Conservation (phyloP, 2,888 invertebrate species). For the Scrobipalpa costella region DNA sequence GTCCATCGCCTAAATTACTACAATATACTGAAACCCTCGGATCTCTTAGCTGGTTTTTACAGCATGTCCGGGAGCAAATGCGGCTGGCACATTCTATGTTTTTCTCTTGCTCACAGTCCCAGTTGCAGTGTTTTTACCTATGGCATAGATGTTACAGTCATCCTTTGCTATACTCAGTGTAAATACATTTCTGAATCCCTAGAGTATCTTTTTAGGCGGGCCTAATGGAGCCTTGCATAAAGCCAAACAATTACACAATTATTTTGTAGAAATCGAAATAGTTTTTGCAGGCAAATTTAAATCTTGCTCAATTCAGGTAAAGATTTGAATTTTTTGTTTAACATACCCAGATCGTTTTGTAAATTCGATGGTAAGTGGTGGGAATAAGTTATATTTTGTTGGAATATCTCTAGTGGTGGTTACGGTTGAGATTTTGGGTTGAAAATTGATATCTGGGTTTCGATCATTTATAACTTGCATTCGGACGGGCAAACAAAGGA, state of each 20-base stretch:
- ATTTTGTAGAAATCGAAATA: constrained; percentile 42
- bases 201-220: background rate
- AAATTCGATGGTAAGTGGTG: constrained; percentile 21
- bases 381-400: constrained; percentile 38
- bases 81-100: no score
- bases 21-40: no score
- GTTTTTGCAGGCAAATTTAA: constrained; percentile 50
- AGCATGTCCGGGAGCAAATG: no score
- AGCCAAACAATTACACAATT: constrained; percentile 36
- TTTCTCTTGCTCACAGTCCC: no score
- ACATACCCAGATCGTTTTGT: constrained; percentile 10
- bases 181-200: background rate
- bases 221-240: constrained; percentile 19
- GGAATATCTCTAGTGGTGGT: constrained; percentile 31
- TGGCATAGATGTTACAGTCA: background rate
- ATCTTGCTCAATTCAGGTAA: constrained; percentile 62
- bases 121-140: no score
- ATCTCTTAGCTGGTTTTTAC: no score
- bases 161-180: background rate
- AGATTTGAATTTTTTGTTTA: constrained; percentile 45
- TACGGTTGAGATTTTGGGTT: constrained; percentile 42
- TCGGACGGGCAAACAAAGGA: constrained; percentile 75
- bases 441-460: constrained; percentile 73
- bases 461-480: constrained; percentile 78
- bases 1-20: no score